These are phyloP conservation scores for Fratercula arctica DNA, from an alignment of 2,797 vertebrate genomes.

Conservation along the genomic window DNA sequence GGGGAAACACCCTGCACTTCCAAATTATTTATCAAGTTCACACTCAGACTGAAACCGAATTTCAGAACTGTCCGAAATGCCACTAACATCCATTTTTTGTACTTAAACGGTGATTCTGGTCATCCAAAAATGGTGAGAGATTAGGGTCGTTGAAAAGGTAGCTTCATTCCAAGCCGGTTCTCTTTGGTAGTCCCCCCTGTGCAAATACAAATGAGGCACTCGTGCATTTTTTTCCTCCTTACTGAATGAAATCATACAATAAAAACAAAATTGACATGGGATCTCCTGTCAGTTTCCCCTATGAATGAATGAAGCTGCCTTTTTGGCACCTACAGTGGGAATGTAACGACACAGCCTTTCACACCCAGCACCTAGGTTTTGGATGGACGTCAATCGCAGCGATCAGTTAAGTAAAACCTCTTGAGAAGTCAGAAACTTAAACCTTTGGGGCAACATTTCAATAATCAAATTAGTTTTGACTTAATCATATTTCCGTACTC, in stretches of 20 bases:
- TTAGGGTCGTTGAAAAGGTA: not conserved
- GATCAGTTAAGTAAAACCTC: not conserved
- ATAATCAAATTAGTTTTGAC: not conserved
- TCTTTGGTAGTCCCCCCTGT: accelerated
- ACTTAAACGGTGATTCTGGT: not conserved
- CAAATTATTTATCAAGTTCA: not conserved
- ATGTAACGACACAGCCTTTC: not conserved
- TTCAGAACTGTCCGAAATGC: not conserved
- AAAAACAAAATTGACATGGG: accelerated
- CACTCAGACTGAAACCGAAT: not conserved
- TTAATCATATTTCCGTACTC: accelerated
- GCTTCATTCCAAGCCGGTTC: not conserved
- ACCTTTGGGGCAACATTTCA: not conserved
- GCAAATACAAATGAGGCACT: not conserved
- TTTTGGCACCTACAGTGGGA: not conserved
- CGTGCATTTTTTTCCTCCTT: accelerated
- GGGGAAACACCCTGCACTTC: not conserved
- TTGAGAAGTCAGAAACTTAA: not conserved
- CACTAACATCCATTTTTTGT: not conserved
- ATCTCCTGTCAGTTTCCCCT: accelerated
- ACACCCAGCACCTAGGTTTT: accelerated
- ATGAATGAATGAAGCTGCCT: not conserved
- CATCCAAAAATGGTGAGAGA: not conserved
- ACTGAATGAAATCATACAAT: not conserved
- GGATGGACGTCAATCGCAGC: not conserved